These are phyloP conservation scores for Odontocerum albicorne DNA, from an alignment of 2,888 invertebrate genomes.

Conservation along the genomic window DNA sequence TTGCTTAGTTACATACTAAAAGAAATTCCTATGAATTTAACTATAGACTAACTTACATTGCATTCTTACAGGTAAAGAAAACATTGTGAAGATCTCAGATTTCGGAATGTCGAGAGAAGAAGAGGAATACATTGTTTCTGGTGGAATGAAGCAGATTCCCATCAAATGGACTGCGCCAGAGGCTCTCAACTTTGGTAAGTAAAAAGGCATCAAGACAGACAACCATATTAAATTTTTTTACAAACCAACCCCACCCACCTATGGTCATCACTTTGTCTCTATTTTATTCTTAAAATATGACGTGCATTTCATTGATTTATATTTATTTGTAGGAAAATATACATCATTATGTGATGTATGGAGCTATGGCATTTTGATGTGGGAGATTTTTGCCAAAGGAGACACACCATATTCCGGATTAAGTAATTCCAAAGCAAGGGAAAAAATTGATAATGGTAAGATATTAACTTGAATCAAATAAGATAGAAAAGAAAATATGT, in stretches of 20 bases:
- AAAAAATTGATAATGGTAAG: conserved; percentile 89
- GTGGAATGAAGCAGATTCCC: conserved; percentile 97
- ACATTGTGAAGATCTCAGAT: conserved; percentile 94
- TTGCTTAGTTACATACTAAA: too few species aligned
- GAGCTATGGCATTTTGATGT: conserved; percentile 95
- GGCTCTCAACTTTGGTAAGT: conserved; percentile 86
- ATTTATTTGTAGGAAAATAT: conserved; percentile 72
- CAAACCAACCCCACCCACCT: too few species aligned
- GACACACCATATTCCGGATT: conserved; percentile 92
- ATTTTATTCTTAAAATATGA: too few species aligned
- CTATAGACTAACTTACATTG: too few species aligned
- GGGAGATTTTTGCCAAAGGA: conserved; percentile 95
- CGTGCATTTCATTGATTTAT: too few species aligned
- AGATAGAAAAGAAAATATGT: too few species aligned
- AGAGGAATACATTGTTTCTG: conserved; percentile 95
- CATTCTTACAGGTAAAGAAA: conserved; percentile 67
- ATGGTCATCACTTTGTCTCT: too few species aligned
- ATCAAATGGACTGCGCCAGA: conserved; percentile 99
- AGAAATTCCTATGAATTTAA: too few species aligned
- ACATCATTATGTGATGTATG: conserved; percentile 95
- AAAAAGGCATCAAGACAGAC: neutral
- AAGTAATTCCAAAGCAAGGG: conserved; percentile 91
- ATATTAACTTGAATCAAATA: conserved; percentile 1
- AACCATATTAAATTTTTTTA: too few species aligned
- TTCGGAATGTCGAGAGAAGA: conserved; percentile 98